Percentiles rank a stretch among this genome's conserved stretches.
Conservation (phyloP, 2,888 invertebrate species). For the Tinea semifulvella region DNA sequence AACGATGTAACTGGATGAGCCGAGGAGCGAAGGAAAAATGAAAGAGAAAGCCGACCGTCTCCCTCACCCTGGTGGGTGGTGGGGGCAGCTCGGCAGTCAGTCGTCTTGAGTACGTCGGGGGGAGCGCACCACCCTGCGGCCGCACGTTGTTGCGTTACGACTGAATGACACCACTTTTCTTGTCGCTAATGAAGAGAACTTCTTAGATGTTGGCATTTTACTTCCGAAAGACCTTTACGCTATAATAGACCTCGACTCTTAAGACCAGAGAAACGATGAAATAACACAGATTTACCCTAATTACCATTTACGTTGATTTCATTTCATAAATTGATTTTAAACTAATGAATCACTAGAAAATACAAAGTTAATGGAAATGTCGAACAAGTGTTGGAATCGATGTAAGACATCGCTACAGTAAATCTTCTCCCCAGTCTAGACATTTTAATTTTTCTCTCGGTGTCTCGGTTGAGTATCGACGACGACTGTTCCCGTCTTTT, state of each 20-base stretch:
- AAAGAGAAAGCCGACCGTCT: conserved; percentile 63
- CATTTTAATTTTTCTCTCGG: conserved; percentile 64
- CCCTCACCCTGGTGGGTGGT: conserved; percentile 34
- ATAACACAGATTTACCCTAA: too few species aligned
- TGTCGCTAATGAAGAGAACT: conserved; percentile 65
- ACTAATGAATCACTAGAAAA: too few species aligned
- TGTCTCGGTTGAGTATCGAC: conserved; percentile 39
- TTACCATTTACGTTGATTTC: too few species aligned
- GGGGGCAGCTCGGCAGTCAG: conserved; percentile 52
- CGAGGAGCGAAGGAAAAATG: conserved; percentile 67
- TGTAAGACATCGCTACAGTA: too few species aligned
- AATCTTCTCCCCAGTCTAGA: conserved; percentile 46
- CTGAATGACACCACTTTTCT: conserved; percentile 65
- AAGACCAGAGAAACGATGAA: neutral
- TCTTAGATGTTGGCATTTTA: conserved; percentile 49
- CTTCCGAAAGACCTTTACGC: conserved; percentile 17
- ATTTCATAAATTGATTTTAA: too few species aligned
- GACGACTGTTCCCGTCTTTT: conserved; percentile 41
- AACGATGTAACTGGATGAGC: conserved; percentile 69
- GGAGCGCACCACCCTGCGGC: conserved; percentile 42
- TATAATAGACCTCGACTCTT: neutral
- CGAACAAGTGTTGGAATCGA: too few species aligned
- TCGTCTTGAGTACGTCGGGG: conserved; percentile 52
- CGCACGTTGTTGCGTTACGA: conserved; percentile 53
- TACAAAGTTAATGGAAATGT: too few species aligned